Conservation (phyloP, 1,140 invertebrate genomes). For the Bombus confusus region DNA sequence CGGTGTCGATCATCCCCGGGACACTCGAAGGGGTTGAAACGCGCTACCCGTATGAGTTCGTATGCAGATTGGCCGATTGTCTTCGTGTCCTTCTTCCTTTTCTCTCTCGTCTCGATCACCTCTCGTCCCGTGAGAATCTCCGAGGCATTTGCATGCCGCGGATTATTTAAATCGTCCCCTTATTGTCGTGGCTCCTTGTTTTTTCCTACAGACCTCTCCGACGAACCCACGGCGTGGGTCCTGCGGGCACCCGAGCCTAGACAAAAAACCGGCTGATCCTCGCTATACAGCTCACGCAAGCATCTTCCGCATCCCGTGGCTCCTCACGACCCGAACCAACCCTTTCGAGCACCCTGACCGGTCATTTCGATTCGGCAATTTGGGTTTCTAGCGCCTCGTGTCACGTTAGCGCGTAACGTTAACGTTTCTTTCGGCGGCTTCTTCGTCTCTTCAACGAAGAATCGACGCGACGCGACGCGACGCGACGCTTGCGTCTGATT, state of each 20-base stretch:
- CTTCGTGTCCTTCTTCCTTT: constrained; percentile 64
- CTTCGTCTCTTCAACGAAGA: not conserved
- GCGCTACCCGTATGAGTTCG: constrained; percentile 54
- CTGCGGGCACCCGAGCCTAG: constrained; percentile 55
- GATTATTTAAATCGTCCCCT: constrained; percentile 76
- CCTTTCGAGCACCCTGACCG: constrained; percentile 5
- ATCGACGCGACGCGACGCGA: not conserved
- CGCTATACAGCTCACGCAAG: constrained; percentile 24
- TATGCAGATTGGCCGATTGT: constrained; percentile 73
- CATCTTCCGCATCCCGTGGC: constrained; percentile 46
- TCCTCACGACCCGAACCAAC: constrained; percentile 32
- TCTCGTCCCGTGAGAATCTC: constrained; percentile 70
- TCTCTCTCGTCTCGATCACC: constrained; percentile 31
- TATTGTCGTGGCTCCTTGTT: constrained; percentile 73
- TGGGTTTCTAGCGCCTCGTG: constrained; percentile 4
- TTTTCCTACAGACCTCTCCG: constrained; percentile 59
- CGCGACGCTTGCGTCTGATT: constrained; percentile 62
- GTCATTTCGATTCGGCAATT: constrained; percentile 22
- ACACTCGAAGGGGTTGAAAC: constrained; percentile 33
- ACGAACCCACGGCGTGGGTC: constrained; percentile 54
- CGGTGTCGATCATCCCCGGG: constrained; percentile 51
- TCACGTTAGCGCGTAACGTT: not conserved
- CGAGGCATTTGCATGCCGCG: constrained; percentile 73
- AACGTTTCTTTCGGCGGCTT: not conserved
- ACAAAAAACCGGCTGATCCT: constrained; percentile 64